Evolutionary conservation across 2,797 vertebrate genomes (phyloP), one percentile per base, ranked within the genome.

Genomic region (Notolabrus celidotus): DNA sequence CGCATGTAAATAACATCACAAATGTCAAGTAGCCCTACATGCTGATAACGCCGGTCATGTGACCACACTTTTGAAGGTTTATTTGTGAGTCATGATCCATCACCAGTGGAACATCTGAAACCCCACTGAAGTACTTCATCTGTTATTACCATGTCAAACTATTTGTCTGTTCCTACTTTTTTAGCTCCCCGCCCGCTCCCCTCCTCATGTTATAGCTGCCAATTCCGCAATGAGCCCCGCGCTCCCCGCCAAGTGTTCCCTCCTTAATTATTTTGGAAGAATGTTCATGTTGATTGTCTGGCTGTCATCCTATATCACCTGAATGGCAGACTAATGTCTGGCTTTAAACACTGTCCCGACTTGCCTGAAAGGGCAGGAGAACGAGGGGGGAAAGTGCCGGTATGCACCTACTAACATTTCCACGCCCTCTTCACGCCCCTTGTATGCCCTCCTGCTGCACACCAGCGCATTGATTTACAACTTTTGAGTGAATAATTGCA

Each of bases 231-330:
- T 54, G 63, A 80, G 61, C 74, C 43, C 67, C 66, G 42, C 80
- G 39, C 72, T 82, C 63, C 74, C 70, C 69, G 51, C 70, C 74
- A 42, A 86, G 57, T 51, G 69, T 47, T 74, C 58, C 25, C 68
- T 61, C 79, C 86, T 84, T 92, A 92, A 93, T 93, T 87, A 90
- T 93, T 93, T 93, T 89, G 64, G 79, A 92, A 89, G 89, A 93
- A 93, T 92, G 90, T 81, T 86, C 75, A 60, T 55, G 84, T 58
- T 75, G 78, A 84, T 87, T 73, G 84, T 89, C 77, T 88, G 83
- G 79, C 79, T 89, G 89, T 89, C 87, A 69, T 81, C 82, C 82
- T 88, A 74, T 73, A 86, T 86, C 83, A 86, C 61, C 70, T 70
- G 71, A 88, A 83, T 42, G 71, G 67, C 80, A 87, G 82, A 81